Evolutionary conservation across 2,797 vertebrate genomes (phyloP).

Genomic region (Scyliorhinus canicula): DNA sequence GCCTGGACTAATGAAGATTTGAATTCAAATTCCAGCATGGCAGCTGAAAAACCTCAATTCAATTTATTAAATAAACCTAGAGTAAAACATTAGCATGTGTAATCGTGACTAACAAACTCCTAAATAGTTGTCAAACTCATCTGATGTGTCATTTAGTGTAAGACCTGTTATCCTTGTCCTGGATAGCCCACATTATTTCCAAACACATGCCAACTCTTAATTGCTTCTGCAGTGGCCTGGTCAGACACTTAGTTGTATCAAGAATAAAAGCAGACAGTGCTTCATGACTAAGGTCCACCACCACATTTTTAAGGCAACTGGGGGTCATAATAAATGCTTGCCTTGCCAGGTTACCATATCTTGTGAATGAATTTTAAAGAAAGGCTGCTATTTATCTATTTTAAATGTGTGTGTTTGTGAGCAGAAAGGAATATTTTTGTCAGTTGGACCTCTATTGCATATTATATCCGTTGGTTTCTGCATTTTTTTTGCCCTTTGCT

Average conservation of each 20-base stretch:
- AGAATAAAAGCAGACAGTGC: not conserved
- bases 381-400: not conserved
- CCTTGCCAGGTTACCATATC: not conserved
- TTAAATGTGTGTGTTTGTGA: not conserved
- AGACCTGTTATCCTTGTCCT: not conserved
- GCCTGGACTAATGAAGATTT: not conserved
- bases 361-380: not conserved
- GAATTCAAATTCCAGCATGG: not conserved
- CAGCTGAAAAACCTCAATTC: not conserved
- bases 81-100: not conserved
- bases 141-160: not conserved
- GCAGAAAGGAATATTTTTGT: not conserved
- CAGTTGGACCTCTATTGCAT: not conserved
- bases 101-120: not conserved
- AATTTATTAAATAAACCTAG: not conserved
- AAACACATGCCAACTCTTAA: not conserved
- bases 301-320: not conserved
- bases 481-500: not conserved
- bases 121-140: not conserved
- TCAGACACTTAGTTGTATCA: not conserved
- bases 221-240: not conserved
- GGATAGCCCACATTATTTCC: not conserved
- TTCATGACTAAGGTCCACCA: not conserved
- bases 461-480: not conserved
- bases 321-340: not conserved